Percentiles rank a stretch among this genome's conserved stretches.
Conservation (phyloP, 1,140 invertebrate species). For the Bombus waltoni region DNA sequence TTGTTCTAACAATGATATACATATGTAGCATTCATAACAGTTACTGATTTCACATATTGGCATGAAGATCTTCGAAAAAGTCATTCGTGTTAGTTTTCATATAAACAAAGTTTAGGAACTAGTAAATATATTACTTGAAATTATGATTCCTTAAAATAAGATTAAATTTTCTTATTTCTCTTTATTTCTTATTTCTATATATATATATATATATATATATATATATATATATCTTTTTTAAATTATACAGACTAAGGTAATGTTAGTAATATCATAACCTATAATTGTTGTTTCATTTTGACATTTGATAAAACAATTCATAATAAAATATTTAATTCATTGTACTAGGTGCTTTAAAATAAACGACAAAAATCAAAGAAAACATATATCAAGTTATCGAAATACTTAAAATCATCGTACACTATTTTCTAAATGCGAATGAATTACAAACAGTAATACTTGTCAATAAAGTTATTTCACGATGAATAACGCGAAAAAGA, state of each 20-base stretch:
- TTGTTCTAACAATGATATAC: neutral
- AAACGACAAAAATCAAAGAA: neutral
- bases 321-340: neutral
- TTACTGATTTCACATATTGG: neutral
- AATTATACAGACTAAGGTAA: neutral
- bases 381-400: neutral
- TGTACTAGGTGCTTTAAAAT: neutral
- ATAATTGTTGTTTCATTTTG: neutral
- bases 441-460: neutral
- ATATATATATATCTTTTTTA: neutral
- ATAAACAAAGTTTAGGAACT: neutral
- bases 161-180: neutral
- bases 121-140: neutral
- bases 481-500: constrained; percentile 77
- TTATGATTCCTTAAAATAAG: neutral
- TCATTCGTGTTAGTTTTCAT: neutral
- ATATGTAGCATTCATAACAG: neutral
- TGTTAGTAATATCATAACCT: constrained; percentile 21
- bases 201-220: neutral
- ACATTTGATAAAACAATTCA: neutral
- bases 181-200: too few relatives aligned
- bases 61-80: neutral
- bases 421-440: neutral
- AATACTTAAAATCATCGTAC: neutral
- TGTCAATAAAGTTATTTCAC: neutral